Conservation (phyloP, 1,140 invertebrate species). For the Popillia japonica region DNA sequence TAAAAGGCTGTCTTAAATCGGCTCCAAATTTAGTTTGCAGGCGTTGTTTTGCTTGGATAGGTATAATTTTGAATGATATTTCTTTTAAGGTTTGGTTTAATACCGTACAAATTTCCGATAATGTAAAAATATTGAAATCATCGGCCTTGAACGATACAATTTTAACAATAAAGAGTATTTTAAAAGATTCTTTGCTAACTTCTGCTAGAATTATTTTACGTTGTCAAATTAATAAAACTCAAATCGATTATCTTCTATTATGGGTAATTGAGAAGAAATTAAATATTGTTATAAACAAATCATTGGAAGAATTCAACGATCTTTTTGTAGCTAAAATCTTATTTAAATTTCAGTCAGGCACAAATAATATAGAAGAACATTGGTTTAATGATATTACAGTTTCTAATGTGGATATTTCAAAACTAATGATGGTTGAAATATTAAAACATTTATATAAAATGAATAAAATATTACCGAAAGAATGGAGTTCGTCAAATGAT, state of each 20-base stretch:
- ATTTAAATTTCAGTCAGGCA: constrained; percentile 59
- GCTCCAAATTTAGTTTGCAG: constrained; percentile 46
- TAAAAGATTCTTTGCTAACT: constrained; percentile 61
- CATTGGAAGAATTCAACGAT: constrained; percentile 57
- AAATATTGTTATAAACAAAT: constrained; percentile 60
- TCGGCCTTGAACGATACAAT: constrained; percentile 51
- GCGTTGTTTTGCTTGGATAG: constrained; percentile 61
- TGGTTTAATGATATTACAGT: constrained; percentile 63
- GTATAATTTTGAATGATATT: constrained; percentile 48
- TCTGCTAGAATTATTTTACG: constrained; percentile 60
- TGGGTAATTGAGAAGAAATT: constrained; percentile 67
- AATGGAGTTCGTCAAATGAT: constrained; percentile 63
- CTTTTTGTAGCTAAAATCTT: constrained; percentile 61
- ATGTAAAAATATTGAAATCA: constrained; percentile 48
- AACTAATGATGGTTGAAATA: constrained; percentile 63
- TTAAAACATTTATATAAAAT: constrained; percentile 64
- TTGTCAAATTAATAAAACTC: constrained; percentile 45
- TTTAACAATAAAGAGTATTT: constrained; percentile 61
- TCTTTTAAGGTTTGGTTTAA: constrained; percentile 30
- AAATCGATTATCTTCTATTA: constrained; percentile 61
- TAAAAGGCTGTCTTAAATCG: constrained; percentile 58
- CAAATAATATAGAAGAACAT: constrained; percentile 60
- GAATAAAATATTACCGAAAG: constrained; percentile 64
- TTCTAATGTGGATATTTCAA: constrained; percentile 63
- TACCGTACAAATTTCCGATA: constrained; percentile 7